Evolutionary conservation across 2,797 vertebrate genomes (phyloP), one percentile per base, ranked within the genome.

Genomic region (Protosalanx chinensis): DNA sequence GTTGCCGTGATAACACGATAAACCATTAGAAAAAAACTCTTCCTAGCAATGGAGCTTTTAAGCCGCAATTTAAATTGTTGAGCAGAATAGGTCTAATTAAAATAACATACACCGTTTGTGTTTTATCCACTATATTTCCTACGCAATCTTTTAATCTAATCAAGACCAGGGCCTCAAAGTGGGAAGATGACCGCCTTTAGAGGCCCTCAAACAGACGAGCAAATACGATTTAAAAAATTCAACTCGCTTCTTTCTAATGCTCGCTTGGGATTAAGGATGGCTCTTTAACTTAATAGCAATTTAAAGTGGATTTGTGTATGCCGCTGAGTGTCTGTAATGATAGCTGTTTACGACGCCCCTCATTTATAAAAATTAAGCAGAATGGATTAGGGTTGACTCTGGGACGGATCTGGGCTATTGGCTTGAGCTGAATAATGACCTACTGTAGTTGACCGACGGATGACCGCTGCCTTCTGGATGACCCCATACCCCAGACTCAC

Each of bases 351-450:
- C 91, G 87, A 89, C 89, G 81, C 90, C 90, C 91, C 91, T 94
- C 95, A 95, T 97, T 96, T 96, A 95, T 98, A 96, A 96, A 95
- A 96, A 97, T 98, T 97, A 97, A 92, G 92, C 93, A 93, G 93
- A 95, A 96, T 95, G 94, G 94, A 96, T 95, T 79, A 16, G 82
- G 82, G 87, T 85, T 76, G 76, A 88, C 82, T 87, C 79, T 82
- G 85, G 92, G 94, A 86, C 77, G 76, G 95, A 96, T 97, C 94
- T 96, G 94, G 94, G 91, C 95, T 93, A 96, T 95, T 95, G 96
- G 94, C 93, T 94, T 88, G 92, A 92, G 91, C 92, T 95, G 93
- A 96, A 94, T 94, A 96, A 96, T 95, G 94, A 95, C 91, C 91
- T 91, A 95, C 95, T 95, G 94, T 94, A 95, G 95, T 91, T 97